Base-by-base conservation (phyloP, 2,888 invertebrate species). In the Eurytoma californica region DNA sequence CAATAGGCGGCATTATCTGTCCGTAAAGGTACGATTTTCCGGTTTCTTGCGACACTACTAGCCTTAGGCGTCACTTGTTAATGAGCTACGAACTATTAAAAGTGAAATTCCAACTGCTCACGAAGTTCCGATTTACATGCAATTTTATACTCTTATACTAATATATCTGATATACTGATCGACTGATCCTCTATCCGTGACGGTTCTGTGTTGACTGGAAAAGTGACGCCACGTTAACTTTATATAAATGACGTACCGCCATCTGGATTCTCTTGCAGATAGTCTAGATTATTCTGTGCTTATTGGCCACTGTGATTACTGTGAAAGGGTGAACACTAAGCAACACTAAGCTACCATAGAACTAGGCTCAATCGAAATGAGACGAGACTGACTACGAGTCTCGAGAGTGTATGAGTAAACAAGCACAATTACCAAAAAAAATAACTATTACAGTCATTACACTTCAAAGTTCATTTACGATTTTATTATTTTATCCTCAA, bases 1-100 rank as follows among this genome's bases (percentile, higher is more conserved):
- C 75, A 58, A 72, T 39, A 39, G 79, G 79, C 28, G 78, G 69
- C 78, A 79, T 79, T 49, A n/a, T 66, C 12, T 16, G 5, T 77
- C n/a, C 2, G 12, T 2, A 9, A 13, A 61, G 53, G 28, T 20
- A 28, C 20, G n/a, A 58, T 14, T 12, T 24, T 58, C 4, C 58
- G 20, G 13, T 13, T 58, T 58, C 53, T 5, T 4, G 13, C 14
- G 53, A 53, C n/a, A 1, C 53, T 53, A 53, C 5, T n/a, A 5
- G 3, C 12, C 39, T 28, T 47, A 39, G 63, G 63, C 39, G 63
- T 30, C 47, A 61, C 63, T 63, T 9, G 63, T 7, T 39, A 39
- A 9, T 39, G 9, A 39, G 39, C 39, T 39, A 39, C 9, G 9
- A 39, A 39, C 39, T 39, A 39, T 39, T 39, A 39, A 39, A 39